Percentiles rank a stretch among this genome's conserved stretches.
Evolutionary conservation across 2,888 invertebrate species (phyloP).

Genomic region (Odontocolon sp.): DNA sequence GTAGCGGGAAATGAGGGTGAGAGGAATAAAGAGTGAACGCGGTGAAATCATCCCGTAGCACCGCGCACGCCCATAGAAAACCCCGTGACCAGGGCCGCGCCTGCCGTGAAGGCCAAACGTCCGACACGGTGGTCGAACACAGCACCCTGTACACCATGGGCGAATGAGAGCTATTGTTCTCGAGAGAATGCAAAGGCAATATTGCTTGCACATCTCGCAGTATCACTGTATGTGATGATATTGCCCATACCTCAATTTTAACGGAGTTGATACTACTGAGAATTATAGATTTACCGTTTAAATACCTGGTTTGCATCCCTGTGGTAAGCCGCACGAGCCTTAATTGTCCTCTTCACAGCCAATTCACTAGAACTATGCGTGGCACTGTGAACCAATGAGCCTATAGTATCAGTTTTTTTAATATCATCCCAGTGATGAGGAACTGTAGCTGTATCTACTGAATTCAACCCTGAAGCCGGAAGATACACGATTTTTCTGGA

Average conservation of each 20-base stretch:
- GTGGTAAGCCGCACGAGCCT: conserved; percentile 17
- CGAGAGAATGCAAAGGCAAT: conserved; percentile 35
- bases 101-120: conserved; percentile 65
- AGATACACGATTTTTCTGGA: too few relatives aligned
- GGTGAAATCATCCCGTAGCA: conserved; percentile 67
- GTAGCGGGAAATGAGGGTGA: conserved; percentile 28
- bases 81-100: conserved; percentile 73
- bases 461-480: too few relatives aligned
- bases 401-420: neutral
- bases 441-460: too few relatives aligned
- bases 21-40: conserved; percentile 41
- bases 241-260: neutral
- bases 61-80: conserved; percentile 74
- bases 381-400: neutral
- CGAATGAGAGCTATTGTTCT: conserved; percentile 1
- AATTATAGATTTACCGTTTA: conserved; percentile 14
- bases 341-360: conserved; percentile 44
- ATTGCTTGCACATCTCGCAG: conserved; percentile 17
- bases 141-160: conserved; percentile 6
- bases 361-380: conserved; percentile 2
- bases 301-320: conserved; percentile 19
- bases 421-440: too few relatives aligned
- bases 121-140: conserved; percentile 45
- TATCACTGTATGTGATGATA: conserved; percentile 1
- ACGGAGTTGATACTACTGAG: neutral